Conservation (phyloP, 2,797 vertebrate species). For the Ammospiza maritima region DNA sequence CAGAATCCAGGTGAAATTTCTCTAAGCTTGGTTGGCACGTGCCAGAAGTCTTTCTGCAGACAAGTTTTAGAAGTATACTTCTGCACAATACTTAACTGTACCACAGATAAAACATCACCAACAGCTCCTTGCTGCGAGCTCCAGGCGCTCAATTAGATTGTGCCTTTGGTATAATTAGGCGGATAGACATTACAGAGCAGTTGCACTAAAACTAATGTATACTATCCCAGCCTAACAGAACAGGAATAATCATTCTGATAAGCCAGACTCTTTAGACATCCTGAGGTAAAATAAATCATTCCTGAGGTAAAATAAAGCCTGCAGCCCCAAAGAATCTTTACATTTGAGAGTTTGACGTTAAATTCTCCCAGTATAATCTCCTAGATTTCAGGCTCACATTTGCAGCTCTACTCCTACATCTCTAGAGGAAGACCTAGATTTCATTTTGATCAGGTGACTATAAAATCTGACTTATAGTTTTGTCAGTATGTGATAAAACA, state of each 20-base stretch:
- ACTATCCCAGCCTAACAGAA: neutral
- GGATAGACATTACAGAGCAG: neutral
- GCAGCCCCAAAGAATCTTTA: neutral
- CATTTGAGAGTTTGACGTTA: neutral
- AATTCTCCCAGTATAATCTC: neutral
- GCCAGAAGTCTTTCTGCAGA: neutral
- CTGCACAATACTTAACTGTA: neutral
- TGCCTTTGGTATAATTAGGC: constrained; percentile 1
- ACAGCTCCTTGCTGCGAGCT: neutral
- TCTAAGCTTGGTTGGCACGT: neutral
- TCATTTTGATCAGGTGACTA: neutral
- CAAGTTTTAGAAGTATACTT: neutral
- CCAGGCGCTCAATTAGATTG: neutral
- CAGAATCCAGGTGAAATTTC: neutral
- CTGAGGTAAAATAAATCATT: neutral
- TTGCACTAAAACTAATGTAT: neutral
- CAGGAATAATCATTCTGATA: neutral
- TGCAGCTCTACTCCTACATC: neutral
- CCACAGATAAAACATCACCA: neutral
- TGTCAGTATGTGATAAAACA: neutral
- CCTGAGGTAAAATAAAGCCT: neutral
- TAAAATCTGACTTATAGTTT: neutral
- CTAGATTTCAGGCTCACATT: neutral
- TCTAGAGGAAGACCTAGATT: neutral
- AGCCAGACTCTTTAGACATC: neutral